These are phyloP conservation scores for Bugula neritina DNA, from an alignment of 2,888 invertebrate genomes.

Conservation along the genomic window DNA sequence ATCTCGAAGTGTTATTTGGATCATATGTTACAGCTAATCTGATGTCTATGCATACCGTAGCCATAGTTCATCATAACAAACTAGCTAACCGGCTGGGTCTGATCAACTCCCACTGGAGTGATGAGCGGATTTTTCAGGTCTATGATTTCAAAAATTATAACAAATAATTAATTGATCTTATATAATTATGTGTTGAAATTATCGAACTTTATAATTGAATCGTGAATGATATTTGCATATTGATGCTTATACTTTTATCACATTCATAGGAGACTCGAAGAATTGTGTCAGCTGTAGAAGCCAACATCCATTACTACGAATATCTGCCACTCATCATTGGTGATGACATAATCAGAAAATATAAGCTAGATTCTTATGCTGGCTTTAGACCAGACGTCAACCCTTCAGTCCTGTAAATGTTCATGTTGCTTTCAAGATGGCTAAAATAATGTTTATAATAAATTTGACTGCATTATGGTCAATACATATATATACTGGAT, in stretches of 20 bases:
- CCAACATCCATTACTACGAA: constrained; percentile 8
- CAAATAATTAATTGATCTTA: background rate
- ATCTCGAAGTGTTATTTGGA: too few species aligned
- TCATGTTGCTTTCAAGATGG: too few species aligned
- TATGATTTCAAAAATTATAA: background rate
- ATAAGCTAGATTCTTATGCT: background rate
- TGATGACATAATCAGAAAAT: background rate
- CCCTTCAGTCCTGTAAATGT: background rate
- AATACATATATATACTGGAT: too few species aligned
- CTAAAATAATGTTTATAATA: too few species aligned
- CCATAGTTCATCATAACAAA: background rate
- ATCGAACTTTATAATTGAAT: too few species aligned
- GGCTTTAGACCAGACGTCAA: background rate
- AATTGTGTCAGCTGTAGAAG: background rate
- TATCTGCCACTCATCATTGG: background rate
- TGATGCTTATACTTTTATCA: background rate
- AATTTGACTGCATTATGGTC: too few species aligned
- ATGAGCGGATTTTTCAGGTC: background rate
- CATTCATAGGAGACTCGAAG: constrained; percentile 9
- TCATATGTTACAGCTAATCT: background rate
- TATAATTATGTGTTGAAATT: too few species aligned
- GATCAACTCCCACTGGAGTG: background rate
- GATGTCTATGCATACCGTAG: background rate
- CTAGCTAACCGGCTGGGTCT: background rate
- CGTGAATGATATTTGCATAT: too few species aligned